These are phyloP conservation scores for Drosophila recens DNA, from an alignment of 2,888 invertebrate species.

Conservation along the genomic window DNA sequence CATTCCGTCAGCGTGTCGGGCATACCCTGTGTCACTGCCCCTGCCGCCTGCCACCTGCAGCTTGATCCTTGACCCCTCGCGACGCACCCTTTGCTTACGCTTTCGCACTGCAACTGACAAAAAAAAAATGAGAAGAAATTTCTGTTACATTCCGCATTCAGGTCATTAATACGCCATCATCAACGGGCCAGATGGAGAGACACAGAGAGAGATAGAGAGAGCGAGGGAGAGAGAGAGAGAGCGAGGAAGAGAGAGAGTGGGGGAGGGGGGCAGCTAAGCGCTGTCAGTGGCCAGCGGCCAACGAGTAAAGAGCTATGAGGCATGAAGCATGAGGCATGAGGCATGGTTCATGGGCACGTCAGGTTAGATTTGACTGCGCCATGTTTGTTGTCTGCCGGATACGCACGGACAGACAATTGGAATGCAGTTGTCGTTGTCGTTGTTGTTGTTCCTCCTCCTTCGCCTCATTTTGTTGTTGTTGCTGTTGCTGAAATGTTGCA, in stretches of 20 bases:
- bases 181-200: conserved; percentile 29
- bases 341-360: conserved; percentile 42
- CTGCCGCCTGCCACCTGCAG: not conserved
- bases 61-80: not conserved
- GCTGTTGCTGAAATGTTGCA: conserved; percentile 68
- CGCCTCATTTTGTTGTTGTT: conserved; percentile 7
- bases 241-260: not conserved
- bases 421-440: conserved; percentile 63
- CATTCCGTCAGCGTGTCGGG: conserved; percentile 69
- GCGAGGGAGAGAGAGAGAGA: no score
- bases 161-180: conserved; percentile 80
- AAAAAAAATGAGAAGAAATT: conserved; percentile 35
- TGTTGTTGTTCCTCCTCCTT: not conserved
- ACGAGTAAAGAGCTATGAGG: not conserved
- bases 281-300: conserved; percentile 7
- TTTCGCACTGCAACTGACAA: conserved; percentile 45
- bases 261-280: conserved; percentile 2
- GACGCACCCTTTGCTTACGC: conserved; percentile 2
- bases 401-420: conserved; percentile 69
- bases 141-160: conserved; percentile 76
- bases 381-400: conserved; percentile 59
- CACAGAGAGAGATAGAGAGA: not conserved
- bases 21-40: conserved; percentile 14
- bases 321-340: conserved; percentile 10
- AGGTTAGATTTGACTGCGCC: conserved; percentile 34